phyloP scores from a whole-genome alignment of 2,797 vertebrate species.

The Masticophis lateralis region DNA sequence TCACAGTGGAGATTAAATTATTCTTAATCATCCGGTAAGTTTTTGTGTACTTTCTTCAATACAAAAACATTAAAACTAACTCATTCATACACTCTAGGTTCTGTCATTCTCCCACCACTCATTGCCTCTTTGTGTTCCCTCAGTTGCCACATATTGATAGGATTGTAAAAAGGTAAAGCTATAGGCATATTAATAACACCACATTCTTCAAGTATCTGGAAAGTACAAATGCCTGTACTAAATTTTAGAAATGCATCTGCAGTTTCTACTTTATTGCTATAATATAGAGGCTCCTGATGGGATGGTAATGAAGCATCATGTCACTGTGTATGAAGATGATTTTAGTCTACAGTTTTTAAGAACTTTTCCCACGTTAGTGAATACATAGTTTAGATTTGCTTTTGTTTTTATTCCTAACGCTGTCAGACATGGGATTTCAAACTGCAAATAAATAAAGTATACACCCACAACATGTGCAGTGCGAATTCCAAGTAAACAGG shows the following conservation, averaged over 20 bases:
- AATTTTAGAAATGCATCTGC: constrained; percentile 60
- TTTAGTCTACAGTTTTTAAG: constrained; percentile 62
- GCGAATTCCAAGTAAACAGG: constrained; percentile 78
- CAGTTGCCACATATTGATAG: constrained; percentile 53
- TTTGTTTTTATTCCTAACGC: constrained; percentile 49
- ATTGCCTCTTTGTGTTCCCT: constrained; percentile 65
- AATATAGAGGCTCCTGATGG: constrained; percentile 76
- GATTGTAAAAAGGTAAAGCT: constrained; percentile 73
- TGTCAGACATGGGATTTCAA: constrained; percentile 64
- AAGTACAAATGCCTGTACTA: constrained; percentile 60
- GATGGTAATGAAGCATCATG: constrained; percentile 59
- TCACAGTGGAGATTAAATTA: constrained; percentile 77
- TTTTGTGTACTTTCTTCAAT: constrained; percentile 69
- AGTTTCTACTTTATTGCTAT: constrained; percentile 67
- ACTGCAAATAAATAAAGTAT: constrained; percentile 75
- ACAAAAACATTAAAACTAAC: constrained; percentile 64
- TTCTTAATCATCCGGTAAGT: constrained; percentile 72
- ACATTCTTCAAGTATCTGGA: constrained; percentile 75
- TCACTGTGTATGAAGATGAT: constrained; percentile 73
- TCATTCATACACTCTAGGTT: constrained; percentile 73
- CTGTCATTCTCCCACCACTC: constrained; percentile 69
- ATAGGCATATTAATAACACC: constrained; percentile 63
- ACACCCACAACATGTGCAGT: constrained; percentile 71
- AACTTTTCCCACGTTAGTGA: constrained; percentile 65
- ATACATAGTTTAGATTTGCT: constrained; percentile 36